A percentile compares a stretch with the other conserved stretches of the same genome.
Evolutionary conservation across 2,888 invertebrate species (phyloP).

Genomic region (Lasioglossum villosulum): DNA sequence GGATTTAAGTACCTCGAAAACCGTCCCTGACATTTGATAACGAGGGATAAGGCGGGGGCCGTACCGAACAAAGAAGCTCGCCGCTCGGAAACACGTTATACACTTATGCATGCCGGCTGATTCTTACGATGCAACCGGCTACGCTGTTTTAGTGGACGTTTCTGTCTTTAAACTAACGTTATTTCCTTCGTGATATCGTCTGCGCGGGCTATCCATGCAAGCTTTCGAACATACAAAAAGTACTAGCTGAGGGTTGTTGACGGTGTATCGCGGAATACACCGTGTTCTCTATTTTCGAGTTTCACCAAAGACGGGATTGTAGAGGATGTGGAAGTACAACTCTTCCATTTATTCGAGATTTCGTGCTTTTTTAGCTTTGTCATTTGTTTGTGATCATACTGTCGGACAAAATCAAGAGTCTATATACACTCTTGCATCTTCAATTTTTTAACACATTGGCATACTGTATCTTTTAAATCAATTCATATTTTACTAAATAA

Average conservation of each 20-base stretch:
- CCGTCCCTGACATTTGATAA: constrained; percentile 60
- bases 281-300: not conserved
- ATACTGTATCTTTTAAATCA: too few species aligned
- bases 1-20: constrained; percentile 54
- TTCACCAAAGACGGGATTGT: not conserved
- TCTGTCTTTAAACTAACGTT: constrained; percentile 40
- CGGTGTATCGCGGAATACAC: not conserved
- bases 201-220: not conserved
- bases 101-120: constrained; percentile 47
- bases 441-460: too few species aligned
- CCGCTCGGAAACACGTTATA: constrained; percentile 26
- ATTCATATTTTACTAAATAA: too few species aligned
- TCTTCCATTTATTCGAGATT: not conserved
- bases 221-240: not conserved
- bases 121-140: constrained; percentile 30
- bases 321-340: not conserved
- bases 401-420: not conserved
- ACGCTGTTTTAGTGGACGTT: constrained; percentile 18
- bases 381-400: not conserved
- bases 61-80: constrained; percentile 49
- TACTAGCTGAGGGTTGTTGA: not conserved
- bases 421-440: too few species aligned
- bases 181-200: constrained; percentile 8
- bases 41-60: constrained; percentile 50
- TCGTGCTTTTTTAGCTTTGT: not conserved